Percentiles rank a stretch among this genome's conserved stretches.
Conservation (phyloP, 2,797 vertebrate genomes). For the Myripristis jacobus region DNA sequence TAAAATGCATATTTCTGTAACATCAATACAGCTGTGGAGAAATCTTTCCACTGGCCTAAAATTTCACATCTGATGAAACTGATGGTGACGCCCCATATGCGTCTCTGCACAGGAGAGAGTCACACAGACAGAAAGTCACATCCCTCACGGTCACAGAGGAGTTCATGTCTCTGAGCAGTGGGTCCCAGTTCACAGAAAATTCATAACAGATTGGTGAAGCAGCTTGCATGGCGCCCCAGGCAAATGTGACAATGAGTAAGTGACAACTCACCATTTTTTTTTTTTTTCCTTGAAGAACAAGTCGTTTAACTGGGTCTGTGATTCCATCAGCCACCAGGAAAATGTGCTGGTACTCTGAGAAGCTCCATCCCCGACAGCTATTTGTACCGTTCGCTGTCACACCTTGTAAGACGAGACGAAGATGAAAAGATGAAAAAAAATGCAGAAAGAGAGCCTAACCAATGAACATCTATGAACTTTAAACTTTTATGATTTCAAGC, state of each 20-base stretch:
- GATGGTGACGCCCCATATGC: slow-evolving; percentile 12
- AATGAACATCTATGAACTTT: slow-evolving; percentile 29
- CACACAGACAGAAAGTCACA: neutral
- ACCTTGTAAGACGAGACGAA: neutral
- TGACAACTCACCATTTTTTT: slow-evolving; percentile 49
- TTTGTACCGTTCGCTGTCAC: neutral
- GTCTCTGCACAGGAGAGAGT: slow-evolving; percentile 7
- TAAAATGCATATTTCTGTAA: neutral
- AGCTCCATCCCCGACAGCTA: slow-evolving; percentile 6
- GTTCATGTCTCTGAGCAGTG: slow-evolving; percentile 1
- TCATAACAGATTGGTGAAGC: slow-evolving; percentile 44
- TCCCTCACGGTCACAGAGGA: neutral
- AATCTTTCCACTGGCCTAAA: neutral
- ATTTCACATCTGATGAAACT: slow-evolving; percentile 34
- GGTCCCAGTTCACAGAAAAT: slow-evolving; percentile 14
- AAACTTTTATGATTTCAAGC: slow-evolving; percentile 24
- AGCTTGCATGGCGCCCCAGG: slow-evolving; percentile 51
- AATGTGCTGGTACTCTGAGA: slow-evolving; percentile 20
- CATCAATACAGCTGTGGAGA: neutral
- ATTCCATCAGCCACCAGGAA: slow-evolving; percentile 30
- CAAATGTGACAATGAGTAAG: slow-evolving; percentile 50
- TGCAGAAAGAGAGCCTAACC: neutral
- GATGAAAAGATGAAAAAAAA: neutral
- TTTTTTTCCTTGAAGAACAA: slow-evolving; percentile 31
- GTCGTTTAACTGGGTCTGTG: slow-evolving; percentile 20